Evolutionary conservation across 2,797 vertebrate genomes (phyloP), one percentile per base, ranked within the genome.

Genomic region (Apogon talboti): DNA sequence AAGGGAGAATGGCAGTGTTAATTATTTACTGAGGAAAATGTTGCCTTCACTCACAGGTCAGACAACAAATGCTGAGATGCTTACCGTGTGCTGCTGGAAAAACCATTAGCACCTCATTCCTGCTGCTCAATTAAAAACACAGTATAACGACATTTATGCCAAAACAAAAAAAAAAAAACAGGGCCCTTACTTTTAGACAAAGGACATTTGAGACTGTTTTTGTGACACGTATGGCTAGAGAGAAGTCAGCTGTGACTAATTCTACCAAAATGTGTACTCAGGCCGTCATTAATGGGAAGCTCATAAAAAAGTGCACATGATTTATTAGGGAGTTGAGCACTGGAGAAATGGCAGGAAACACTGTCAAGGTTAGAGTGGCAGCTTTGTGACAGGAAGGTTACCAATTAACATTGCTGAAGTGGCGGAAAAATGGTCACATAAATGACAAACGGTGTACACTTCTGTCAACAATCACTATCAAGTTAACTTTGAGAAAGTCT

Each of bases 21-120:
- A 90, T 91, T 86, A 91, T 90, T 90, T 82, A 86, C 71, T 11
- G 33, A 76, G 81, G 79, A 71, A 80, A 90, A 79, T 64, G 78
- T 81, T 87, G 72, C 79, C 72, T 83, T 83, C 66, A 78, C 76
- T 80, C 71, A 88, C 85, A 79, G 88, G 82, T 86, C 86, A 84
- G 82, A 79, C 80, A 82, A 89, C 48, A 87, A 83, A 89, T 85
- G 66, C 57, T 78, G 58, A 78, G 66, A 82, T 55, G 70, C 81
- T 86, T 84, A 79, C 76, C 42, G 49, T 76, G 74, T 69, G 78
- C 71, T 67, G 73, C 71, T 69, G 74, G 63, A 76, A 77, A 77
- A 83, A 75, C 18, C 76, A 87, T 86, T 76, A 88, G 67, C 9
- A 33, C 48, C 70, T 83, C 69, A 63, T 75, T 64, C 47, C 54